phyloP scores from a whole-genome alignment of 1,140 invertebrate genomes.

The Micrasema minimum region DNA sequence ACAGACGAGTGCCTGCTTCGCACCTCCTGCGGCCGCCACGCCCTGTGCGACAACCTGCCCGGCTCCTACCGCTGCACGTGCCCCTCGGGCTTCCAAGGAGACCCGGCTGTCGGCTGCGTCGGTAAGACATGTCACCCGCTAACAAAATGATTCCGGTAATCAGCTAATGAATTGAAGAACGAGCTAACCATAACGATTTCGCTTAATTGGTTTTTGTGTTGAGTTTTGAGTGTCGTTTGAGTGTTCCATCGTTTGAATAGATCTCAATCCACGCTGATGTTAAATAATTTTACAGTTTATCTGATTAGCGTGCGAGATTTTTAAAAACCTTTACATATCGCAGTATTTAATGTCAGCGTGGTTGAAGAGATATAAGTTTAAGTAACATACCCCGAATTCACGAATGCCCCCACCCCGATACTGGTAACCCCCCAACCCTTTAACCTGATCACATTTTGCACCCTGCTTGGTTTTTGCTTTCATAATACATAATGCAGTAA shows the following conservation, averaged over 20 bases:
- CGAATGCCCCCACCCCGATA: conserved; percentile 23
- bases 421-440: conserved; percentile 17
- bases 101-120: conserved; percentile 76
- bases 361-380: conserved; percentile 21
- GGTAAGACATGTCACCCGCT: conserved; percentile 64
- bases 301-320: not conserved
- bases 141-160: conserved; percentile 21
- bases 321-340: not conserved
- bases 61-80: conserved; percentile 81
- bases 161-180: conserved; percentile 25
- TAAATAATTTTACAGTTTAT: not conserved
- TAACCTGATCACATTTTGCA: conserved; percentile 43
- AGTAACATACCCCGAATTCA: conserved; percentile 34
- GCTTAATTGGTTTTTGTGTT: conserved; percentile 40
- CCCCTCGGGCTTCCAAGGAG: conserved; percentile 80
- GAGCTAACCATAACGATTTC: conserved; percentile 40
- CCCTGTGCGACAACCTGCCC: conserved; percentile 77
- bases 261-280: conserved; percentile 15
- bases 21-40: conserved; percentile 76
- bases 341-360: conserved; percentile 10
- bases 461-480: conserved; percentile 48
- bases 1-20: conserved; percentile 42
- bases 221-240: conserved; percentile 36
- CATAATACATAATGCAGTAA: conserved; percentile 54
- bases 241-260: conserved; percentile 16